Evolutionary conservation across 2,888 invertebrate species (phyloP), one percentile per base, ranked within the genome.

Genomic region (Busseola fusca): DNA sequence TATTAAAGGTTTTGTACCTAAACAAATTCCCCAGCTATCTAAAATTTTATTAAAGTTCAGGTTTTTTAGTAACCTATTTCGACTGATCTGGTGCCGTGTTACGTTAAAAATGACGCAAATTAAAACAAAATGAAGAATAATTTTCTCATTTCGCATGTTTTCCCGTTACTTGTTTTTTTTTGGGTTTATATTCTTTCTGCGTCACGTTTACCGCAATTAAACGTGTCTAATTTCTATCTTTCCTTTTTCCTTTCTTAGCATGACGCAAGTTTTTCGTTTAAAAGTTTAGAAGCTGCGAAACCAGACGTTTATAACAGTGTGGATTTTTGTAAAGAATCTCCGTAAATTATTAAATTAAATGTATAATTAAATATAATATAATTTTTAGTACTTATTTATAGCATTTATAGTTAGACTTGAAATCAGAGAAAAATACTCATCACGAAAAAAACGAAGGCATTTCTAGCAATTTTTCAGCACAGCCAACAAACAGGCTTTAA

Each of bases 1-100:
- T 75, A 66, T 78, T 65, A 58, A 65, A 76, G 25, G 75, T 56
- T 25, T 68, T 56, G 50, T 21, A 54, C n/a, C 2, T 14, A 45
- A 63, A 63, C 12, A 30, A 40, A 59, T 25, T 48, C 58, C 42
- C 63, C 21, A 21, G 21, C 42, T 48, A 52, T 14, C 3, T 34
- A 14, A 14, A 27, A 48, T 21, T 10, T 9, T 21, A 48, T 48
- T 48, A 21, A 52, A 52, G 16, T 64, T 21, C 25, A 5, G 12
- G 5, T 3, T 25, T 40, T 50, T 54, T 27, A 45, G 27, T 57
- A 72, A 45, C 14, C 18, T 5, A 27, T 56, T 48, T 67, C 27
- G 1, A 37, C 16, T 27, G 16, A n/a, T 48, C 25, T 42, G 64
- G 42, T n/a, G n/a, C 30, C 2, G 30, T 65, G 14, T 34, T 65